Conservation (phyloP, 1,140 invertebrate genomes). For the Tenebrio molitor region DNA sequence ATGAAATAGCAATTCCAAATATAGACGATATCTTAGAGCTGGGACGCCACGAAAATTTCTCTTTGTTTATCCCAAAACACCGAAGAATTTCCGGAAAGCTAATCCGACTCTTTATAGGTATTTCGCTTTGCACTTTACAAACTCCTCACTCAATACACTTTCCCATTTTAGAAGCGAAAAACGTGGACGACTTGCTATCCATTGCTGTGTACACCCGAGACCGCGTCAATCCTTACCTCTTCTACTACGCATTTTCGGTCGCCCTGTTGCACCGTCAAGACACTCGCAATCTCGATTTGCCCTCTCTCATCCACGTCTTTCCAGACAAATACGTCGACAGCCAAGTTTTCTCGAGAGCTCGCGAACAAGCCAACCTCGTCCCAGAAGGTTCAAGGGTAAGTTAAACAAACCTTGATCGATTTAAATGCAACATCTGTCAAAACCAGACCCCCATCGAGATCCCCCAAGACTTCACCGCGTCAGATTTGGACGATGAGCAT, state of each 20-base stretch:
- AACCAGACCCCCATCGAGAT: conserved; percentile 73
- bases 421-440: no score
- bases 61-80: conserved; percentile 71
- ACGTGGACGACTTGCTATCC: conserved; percentile 61
- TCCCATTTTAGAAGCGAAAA: conserved; percentile 46
- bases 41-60: conserved; percentile 69
- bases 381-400: conserved; percentile 73
- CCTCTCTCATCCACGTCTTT: conserved; percentile 77
- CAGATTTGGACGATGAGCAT: conserved; percentile 76
- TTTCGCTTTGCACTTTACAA: not conserved
- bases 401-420: conserved; percentile 68
- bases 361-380: conserved; percentile 76
- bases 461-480: conserved; percentile 76
- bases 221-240: conserved; percentile 65
- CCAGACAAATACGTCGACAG: conserved; percentile 83
- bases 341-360: conserved; percentile 74
- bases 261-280: conserved; percentile 62
- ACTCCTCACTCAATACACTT: no score
- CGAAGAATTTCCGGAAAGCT: conserved; percentile 71
- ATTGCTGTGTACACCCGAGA: conserved; percentile 63
- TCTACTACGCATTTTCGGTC: conserved; percentile 66
- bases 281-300: conserved; percentile 66
- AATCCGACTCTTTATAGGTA: conserved; percentile 80
- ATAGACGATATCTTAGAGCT: conserved; percentile 68
- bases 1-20: conserved; percentile 69